phyloP scores from a whole-genome alignment of 2,888 invertebrate genomes.

The Eupithecia pulchellata region DNA sequence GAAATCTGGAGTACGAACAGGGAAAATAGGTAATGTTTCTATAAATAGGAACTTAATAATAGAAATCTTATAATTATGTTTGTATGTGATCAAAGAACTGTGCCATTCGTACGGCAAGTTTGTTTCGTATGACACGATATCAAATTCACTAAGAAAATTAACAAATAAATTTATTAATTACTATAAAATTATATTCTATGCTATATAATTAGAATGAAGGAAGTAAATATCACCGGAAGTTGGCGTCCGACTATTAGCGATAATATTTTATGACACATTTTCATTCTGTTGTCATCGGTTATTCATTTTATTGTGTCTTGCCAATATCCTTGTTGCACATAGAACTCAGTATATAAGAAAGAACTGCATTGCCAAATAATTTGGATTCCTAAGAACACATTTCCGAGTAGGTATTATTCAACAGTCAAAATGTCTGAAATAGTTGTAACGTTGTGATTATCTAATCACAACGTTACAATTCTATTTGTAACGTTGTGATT shows the following conservation, averaged over 20 bases:
- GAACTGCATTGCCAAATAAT: background rate
- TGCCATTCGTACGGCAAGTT: no score
- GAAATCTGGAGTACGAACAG: no score
- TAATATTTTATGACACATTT: no score
- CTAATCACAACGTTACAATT: no score
- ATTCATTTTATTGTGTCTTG: background rate
- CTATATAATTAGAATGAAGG: slow-evolving; percentile 17
- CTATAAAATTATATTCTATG: background rate
- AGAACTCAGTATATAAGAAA: background rate
- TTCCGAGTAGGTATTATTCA: background rate
- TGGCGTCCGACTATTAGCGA: slow-evolving; percentile 15
- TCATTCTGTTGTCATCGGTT: background rate
- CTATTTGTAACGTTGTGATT: no score
- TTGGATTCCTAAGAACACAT: background rate
- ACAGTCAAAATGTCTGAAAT: background rate
- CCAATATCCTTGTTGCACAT: background rate
- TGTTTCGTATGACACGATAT: no score
- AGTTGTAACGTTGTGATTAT: no score
- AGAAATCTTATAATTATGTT: no score
- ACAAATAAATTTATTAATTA: background rate
- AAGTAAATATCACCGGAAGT: slow-evolving; percentile 30
- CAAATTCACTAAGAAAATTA: no score
- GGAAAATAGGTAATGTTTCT: no score
- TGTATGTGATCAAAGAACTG: no score
- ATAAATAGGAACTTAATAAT: no score